These are phyloP conservation scores for Amblyteles armatorius DNA, from an alignment of 2,888 invertebrate species.

Conservation along the genomic window DNA sequence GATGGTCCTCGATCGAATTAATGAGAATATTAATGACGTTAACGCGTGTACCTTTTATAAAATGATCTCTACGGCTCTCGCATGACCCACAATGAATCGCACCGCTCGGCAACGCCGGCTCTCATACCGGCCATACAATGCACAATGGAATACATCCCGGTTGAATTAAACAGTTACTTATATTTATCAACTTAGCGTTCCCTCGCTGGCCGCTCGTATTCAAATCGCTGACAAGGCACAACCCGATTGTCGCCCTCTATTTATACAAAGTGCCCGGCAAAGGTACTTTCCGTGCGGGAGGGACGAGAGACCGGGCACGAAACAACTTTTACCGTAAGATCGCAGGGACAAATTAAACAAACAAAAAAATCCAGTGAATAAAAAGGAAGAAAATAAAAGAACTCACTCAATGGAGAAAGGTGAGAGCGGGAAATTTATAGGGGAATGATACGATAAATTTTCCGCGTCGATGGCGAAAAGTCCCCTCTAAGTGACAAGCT, in stretches of 20 bases:
- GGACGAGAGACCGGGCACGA: background rate
- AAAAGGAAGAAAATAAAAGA: background rate
- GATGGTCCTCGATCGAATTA: background rate
- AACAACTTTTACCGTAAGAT: background rate
- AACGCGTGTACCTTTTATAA: constrained; percentile 44
- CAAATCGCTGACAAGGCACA: constrained; percentile 59
- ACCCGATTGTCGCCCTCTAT: background rate
- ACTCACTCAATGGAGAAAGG: background rate
- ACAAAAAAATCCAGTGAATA: background rate
- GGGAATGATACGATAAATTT: background rate
- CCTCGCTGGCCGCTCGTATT: constrained; percentile 51
- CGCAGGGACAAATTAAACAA: background rate
- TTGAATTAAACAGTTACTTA: constrained; percentile 76
- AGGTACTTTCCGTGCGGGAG: background rate
- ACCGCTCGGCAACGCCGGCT: constrained; percentile 25
- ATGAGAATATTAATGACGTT: constrained; percentile 33
- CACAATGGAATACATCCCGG: constrained; percentile 71
- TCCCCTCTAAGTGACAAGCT: background rate
- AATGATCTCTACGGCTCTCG: constrained; percentile 49
- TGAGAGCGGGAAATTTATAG: background rate
- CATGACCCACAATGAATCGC: constrained; percentile 47
- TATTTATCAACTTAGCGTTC: constrained; percentile 69
- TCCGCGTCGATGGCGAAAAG: constrained; percentile 1
- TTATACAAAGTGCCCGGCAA: constrained; percentile 5
- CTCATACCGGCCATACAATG: constrained; percentile 68